Evolutionary conservation across 35 echinoderm and acorn worm species (phyloP), one percentile per base, ranked within the genome.

Genomic region (Diadema setosum): DNA sequence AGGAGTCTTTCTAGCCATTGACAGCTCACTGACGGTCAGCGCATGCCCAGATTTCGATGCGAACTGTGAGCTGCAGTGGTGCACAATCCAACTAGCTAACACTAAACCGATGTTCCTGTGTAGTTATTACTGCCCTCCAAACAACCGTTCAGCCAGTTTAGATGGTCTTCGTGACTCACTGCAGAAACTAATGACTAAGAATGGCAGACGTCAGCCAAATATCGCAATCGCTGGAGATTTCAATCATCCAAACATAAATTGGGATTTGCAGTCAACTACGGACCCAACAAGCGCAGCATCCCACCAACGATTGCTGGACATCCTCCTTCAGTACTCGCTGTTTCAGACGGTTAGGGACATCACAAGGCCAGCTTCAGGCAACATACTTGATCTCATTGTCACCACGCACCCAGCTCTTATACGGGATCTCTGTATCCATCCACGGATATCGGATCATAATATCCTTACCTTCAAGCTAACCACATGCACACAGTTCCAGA

Each of bases 331-430:
- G 5, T 85, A 3, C 46, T 59, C n/a, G n/a, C n/a, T n/a, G n/a
- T n/a, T n/a, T 9, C 83, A 85, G 46, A 40, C 36, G 17, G 50
- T 61, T 46, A 39, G 2, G 18, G 5, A 85, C 20, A 45, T 85
- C 33, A 65, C 83, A 36, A 85, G 83, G 58, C 83, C 56, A 63
- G 83, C 34, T 17, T 85, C 83, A 83, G 82, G 81, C 37, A 67
- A 25, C 40, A 45, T 83, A 30, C 61, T 90, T 4, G 81, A 90
- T 30, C 43, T 90, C 5, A 7, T 90, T 17, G 39, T 67, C 15
- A 83, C 81, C 17, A 61, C 88, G 46, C 83, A 90, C 45, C 81
- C 87, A 33, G 64, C 34, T 11, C 40, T 69, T 52, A 74, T 87
- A 35, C 26, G 43, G 9, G 20, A 39, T 32, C 4, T 73, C 9